phyloP scores from a whole-genome alignment of 2,113 vertebrate species.

The Austrofundulus limnaeus region DNA sequence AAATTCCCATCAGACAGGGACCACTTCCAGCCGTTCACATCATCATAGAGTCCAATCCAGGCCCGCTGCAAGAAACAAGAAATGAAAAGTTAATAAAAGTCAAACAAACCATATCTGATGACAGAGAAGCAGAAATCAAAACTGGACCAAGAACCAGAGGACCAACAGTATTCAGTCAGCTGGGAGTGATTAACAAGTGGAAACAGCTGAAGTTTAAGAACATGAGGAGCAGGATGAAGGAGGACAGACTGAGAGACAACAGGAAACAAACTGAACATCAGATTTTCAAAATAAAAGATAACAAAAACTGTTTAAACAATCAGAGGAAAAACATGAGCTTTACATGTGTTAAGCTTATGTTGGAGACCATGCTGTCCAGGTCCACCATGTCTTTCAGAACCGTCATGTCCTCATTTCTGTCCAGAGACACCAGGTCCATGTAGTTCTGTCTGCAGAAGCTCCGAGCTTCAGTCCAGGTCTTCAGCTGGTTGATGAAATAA shows the following conservation, averaged over 20 bases:
- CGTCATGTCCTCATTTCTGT: background rate
- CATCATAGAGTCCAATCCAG: background rate
- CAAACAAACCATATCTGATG: too few relatives aligned
- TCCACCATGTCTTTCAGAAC: background rate
- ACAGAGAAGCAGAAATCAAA: too few relatives aligned
- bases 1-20: background rate
- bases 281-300: too few relatives aligned
- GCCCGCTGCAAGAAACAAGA: background rate
- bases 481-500: background rate
- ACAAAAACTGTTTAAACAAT: too few relatives aligned
- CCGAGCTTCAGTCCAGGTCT: slow-evolving; percentile 11
- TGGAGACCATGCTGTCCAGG: background rate
- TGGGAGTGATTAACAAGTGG: too few relatives aligned
- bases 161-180: too few relatives aligned
- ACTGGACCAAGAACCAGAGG: too few relatives aligned
- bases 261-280: too few relatives aligned
- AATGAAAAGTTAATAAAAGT: background rate
- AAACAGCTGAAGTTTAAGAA: too few relatives aligned
- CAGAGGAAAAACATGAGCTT: too few relatives aligned
- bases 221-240: too few relatives aligned
- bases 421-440: background rate
- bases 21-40: slow-evolving; percentile 1
- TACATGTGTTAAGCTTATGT: fast-evolving
- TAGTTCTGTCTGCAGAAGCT: slow-evolving; percentile 16
- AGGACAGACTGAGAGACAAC: too few relatives aligned